Evolutionary conservation across 2,113 vertebrate species (phyloP), one percentile per base, ranked within the genome.

Genomic region (Apteryx owenii): DNA sequence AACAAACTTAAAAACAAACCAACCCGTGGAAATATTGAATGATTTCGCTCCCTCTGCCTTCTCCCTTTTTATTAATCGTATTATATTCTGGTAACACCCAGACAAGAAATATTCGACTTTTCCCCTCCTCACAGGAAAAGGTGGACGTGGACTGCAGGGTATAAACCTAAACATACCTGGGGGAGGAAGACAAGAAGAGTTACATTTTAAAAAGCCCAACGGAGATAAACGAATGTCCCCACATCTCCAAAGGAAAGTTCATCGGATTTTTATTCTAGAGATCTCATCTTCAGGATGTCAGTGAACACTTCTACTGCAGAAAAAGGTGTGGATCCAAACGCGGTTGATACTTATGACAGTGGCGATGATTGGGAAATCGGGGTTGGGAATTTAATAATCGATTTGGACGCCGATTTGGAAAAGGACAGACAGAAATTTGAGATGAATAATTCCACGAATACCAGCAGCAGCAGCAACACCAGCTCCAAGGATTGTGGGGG

Each of bases 391-490:
- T 98, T 98, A 98, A 99, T 98, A 97, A 99, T 99, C 3, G 99
- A 99, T 98, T 97, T 99, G 98, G 99, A 99, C 91, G 99, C 99
- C 65, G 99, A 99, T 99, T 98, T 99, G 98, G 99, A 99, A 94
- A 98, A 99, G 95, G 99, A 99, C 98, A 99, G 98, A 98, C 99
- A 99, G 98, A 99, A 99, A 98, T 98, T 99, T 98, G 99, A 99
- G 98, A 99, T 99, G 99, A 99, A 98, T 98, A 99, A 99, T 97
- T 98, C 99, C 97, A 98, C 98, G 93, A 97, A 83, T 97, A 98
- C 96, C 94, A 98, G 97, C 98, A 98, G 91, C 96, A 98, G 86
- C 95, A 98, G 96, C 96, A 97, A 94, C 96, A 97, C 97, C 97
- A 98, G 95, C 97, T 98, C 98, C 90, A 99, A 99, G 98, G 99